Evolutionary conservation across 1,140 invertebrate genomes (phyloP), one percentile per base, ranked within the genome.

Genomic region (Camponotus vicinus): DNA sequence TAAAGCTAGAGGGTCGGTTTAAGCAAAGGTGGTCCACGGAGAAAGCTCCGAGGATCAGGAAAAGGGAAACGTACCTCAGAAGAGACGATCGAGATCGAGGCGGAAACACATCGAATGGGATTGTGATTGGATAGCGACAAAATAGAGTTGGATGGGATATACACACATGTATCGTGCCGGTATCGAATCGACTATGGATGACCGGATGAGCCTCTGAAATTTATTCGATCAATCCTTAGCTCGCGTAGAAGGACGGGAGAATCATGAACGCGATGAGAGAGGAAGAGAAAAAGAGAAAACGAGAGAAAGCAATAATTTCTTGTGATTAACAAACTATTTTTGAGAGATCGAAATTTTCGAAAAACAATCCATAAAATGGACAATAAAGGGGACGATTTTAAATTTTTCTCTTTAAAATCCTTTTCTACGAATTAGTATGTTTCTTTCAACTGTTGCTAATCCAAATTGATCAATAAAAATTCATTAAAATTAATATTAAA

Each of bases 91-190:
- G 32, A 49, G 77, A 55, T 11, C 61, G 76, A 34, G 37, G 66
- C 59, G 49, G 66, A 86, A 77, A 69, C 77, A 32, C 52, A 64
- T 89, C 85, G 82, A 88, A 92, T 91, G 87, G 88, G 85, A 91
- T 89, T 78, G 78, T 85, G 90, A 92, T 92, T 91, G 92, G 86
- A 92, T 92, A 89, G 84, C 87, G 85, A 89, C 87, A 87, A 89
- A 88, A 92, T 91, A 88, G 87, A 87, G 91, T 92, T 86, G 90
- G 90, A 92, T 92, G 88, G 86, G 77, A 88, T 77, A 77, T 57
- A 21, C 49, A 52, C 49, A 52, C 76, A 37, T 67, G 45, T 78
- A 78, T 40, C 73, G 57, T 15, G 34, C 40, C 18, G 80, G 67
- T 86, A 90, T 90, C 83, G 87, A 90, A 67, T 59, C 59, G 34